Evolutionary conservation across 1,140 invertebrate species (phyloP).

Genomic region (Micrasema longulum): DNA sequence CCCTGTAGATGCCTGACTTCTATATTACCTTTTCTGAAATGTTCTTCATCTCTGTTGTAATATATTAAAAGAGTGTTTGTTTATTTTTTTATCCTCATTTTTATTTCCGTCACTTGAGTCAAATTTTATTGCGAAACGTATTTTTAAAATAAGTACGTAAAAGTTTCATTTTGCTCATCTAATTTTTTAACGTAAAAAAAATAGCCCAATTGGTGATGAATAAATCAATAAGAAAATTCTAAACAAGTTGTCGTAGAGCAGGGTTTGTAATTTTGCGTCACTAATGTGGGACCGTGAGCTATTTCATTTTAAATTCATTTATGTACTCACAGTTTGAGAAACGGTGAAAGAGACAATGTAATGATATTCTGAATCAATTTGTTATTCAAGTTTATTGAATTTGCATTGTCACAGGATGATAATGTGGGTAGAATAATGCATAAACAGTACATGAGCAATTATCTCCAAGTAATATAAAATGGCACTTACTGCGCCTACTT

Average conservation of each 20-base stretch:
- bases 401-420: slow-evolving; percentile 12
- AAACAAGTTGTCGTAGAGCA: not conserved
- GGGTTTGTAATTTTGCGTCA: too few relatives aligned
- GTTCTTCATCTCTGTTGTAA: too few relatives aligned
- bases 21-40: too few relatives aligned
- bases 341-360: not conserved
- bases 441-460: slow-evolving; percentile 1
- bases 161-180: too few relatives aligned
- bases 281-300: too few relatives aligned
- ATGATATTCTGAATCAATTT: slow-evolving; percentile 14
- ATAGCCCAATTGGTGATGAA: not conserved
- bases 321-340: not conserved
- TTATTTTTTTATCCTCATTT: too few relatives aligned
- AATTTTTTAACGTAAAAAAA: not conserved
- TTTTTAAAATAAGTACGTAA: too few relatives aligned
- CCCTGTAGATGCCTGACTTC: too few relatives aligned
- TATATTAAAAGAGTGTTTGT: too few relatives aligned
- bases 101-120: too few relatives aligned
- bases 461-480: slow-evolving; percentile 1
- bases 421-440: slow-evolving; percentile 32
- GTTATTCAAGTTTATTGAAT: slow-evolving; percentile 28
- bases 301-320: too few relatives aligned
- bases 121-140: too few relatives aligned
- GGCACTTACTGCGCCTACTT: slow-evolving; percentile 3
- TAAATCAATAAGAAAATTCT: not conserved